Percentiles rank a stretch among this genome's conserved stretches.
These are phyloP conservation scores for Linepithema humile DNA, from an alignment of 1,140 invertebrate species.

Conservation along the genomic window DNA sequence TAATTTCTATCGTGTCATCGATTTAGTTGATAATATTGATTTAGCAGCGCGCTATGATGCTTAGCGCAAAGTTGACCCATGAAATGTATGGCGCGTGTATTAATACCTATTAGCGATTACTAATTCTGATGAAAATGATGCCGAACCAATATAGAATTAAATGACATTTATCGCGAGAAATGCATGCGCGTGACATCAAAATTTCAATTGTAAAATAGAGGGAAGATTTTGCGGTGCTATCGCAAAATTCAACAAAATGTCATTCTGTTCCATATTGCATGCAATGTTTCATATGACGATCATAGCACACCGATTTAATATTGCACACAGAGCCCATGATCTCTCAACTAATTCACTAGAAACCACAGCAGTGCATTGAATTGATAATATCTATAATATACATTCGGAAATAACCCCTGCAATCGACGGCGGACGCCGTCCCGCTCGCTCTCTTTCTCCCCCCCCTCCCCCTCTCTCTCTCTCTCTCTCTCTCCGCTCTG, in stretches of 20 bases:
- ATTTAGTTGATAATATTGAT: background rate
- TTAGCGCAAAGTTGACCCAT: background rate
- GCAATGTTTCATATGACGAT: slow-evolving; percentile 29
- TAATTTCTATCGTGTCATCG: slow-evolving; percentile 5
- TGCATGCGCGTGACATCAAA: slow-evolving; percentile 2
- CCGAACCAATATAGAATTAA: background rate
- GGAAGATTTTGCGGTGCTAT: slow-evolving; percentile 21
- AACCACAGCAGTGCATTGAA: slow-evolving; percentile 49
- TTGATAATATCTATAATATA: slow-evolving; percentile 59
- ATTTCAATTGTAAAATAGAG: slow-evolving; percentile 23
- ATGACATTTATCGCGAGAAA: slow-evolving; percentile 14
- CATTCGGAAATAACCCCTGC: slow-evolving; percentile 52
- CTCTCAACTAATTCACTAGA: slow-evolving; percentile 55
- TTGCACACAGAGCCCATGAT: slow-evolving; percentile 38
- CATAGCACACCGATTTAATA: slow-evolving; percentile 38
- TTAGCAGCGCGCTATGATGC: background rate
- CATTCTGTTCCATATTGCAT: slow-evolving; percentile 8
- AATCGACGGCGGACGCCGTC: slow-evolving; percentile 4
- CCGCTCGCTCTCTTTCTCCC: background rate
- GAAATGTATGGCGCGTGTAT: background rate
- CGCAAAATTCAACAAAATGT: slow-evolving; percentile 20
- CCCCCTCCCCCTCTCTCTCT: slow-evolving; percentile 18
- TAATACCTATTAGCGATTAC: slow-evolving; percentile 30
- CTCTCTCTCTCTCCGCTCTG: background rate
- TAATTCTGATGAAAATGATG: slow-evolving; percentile 25